phyloP scores from a whole-genome alignment of 2,888 invertebrate genomes.

The Drosophila macrothrix region DNA sequence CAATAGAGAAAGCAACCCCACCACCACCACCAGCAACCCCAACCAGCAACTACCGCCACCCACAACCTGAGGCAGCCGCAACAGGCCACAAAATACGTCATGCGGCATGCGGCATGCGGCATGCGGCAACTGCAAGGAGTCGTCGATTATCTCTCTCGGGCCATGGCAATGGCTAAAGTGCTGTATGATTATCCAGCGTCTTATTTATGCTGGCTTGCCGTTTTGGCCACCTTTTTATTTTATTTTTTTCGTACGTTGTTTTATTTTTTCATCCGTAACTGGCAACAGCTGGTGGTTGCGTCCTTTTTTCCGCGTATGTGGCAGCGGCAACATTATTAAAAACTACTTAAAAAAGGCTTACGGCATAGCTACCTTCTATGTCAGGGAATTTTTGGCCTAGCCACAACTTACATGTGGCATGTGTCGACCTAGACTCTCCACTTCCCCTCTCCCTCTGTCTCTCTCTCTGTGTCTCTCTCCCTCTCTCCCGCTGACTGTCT shows the following conservation, averaged over 20 bases:
- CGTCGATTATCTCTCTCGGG: constrained; percentile 41
- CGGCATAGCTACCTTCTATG: constrained; percentile 23
- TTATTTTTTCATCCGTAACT: constrained; percentile 29
- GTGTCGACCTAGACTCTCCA: not conserved
- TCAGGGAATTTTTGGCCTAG: constrained; percentile 13
- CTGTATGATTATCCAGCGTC: constrained; percentile 42
- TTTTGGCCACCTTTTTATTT: constrained; percentile 28
- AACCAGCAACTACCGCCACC: not conserved
- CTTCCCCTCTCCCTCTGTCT: not conserved
- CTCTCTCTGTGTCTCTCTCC: not conserved
- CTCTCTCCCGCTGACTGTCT: not conserved
- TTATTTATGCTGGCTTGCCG: constrained; percentile 46
- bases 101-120: constrained; percentile 1
- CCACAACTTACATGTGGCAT: constrained; percentile 12
- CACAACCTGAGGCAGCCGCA: constrained; percentile 19
- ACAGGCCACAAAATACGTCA: constrained; percentile 16
- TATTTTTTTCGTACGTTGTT: not conserved
- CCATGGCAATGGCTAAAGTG: constrained; percentile 2
- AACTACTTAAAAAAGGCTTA: constrained; percentile 74
- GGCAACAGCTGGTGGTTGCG: constrained; percentile 47
- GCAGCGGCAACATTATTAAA: constrained; percentile 62
- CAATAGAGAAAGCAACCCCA: constrained; percentile 33
- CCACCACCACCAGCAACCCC: not conserved
- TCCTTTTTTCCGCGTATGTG: constrained; percentile 68
- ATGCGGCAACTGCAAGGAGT: constrained; percentile 20